A percentile compares a stretch with the other conserved stretches of the same genome.
Evolutionary conservation across 2,888 invertebrate species (phyloP).

Genomic region (Halictus ligatus): DNA sequence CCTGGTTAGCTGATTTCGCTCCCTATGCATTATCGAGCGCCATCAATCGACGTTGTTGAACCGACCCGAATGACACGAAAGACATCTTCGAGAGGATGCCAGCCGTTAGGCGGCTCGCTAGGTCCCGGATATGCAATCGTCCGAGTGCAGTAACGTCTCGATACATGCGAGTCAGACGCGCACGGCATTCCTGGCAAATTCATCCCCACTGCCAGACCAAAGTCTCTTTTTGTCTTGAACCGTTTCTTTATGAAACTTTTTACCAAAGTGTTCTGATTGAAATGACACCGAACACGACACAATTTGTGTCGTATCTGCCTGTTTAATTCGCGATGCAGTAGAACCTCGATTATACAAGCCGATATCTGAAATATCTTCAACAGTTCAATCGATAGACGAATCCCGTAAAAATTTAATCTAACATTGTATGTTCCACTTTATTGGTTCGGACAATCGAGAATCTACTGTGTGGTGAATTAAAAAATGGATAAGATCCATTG

Average conservation of each 20-base stretch:
- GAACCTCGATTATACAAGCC: no score
- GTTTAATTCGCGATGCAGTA: no score
- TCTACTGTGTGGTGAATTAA: no score
- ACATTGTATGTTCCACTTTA: no score
- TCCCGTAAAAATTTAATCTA: no score
- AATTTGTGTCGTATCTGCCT: not conserved
- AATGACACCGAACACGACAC: not conserved
- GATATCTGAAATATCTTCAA: no score
- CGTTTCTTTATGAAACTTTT: not conserved
- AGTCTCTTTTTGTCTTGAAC: not conserved
- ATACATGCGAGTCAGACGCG: not conserved
- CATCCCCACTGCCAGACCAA: no score
- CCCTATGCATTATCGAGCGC: slow-evolving; percentile 63
- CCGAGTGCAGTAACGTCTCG: not conserved
- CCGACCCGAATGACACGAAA: not conserved
- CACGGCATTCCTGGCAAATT: not conserved
- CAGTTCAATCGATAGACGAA: no score
- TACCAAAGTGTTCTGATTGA: no score
- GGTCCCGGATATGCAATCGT: not conserved
- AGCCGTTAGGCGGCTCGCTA: not conserved
- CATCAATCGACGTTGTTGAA: slow-evolving; percentile 61
- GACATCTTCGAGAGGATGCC: not conserved
- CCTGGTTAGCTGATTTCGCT: slow-evolving; percentile 46
- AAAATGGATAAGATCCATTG: no score
- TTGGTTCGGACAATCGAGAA: no score